These are phyloP conservation scores for Eristalis pertinax DNA, from an alignment of 2,888 invertebrate species.

Conservation along the genomic window DNA sequence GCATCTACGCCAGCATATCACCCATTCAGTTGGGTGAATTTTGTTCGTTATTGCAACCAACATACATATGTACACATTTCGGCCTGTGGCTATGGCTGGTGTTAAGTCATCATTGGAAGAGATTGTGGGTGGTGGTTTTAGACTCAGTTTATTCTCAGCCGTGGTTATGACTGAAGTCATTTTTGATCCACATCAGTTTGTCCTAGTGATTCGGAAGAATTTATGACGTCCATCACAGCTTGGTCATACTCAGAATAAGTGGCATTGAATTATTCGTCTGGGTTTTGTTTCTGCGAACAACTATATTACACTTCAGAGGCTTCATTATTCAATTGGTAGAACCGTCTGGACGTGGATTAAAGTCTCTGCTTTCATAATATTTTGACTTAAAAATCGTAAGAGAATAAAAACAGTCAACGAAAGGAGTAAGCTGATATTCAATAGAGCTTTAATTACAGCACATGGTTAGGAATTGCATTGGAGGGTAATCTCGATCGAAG, in stretches of 20 bases:
- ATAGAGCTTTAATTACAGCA: too few relatives aligned
- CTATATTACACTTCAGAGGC: too few relatives aligned
- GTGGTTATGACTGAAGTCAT: background rate
- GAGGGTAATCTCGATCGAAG: too few relatives aligned
- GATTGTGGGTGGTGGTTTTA: background rate
- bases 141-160: background rate
- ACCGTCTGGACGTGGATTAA: too few relatives aligned
- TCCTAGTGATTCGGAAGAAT: background rate
- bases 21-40: background rate
- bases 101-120: slow-evolving; percentile 3
- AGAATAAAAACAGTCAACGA: too few relatives aligned
- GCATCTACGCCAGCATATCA: background rate
- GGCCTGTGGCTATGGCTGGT: background rate
- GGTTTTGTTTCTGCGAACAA: too few relatives aligned
- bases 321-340: too few relatives aligned
- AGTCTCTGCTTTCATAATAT: too few relatives aligned
- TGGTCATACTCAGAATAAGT: background rate
- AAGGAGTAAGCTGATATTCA: too few relatives aligned
- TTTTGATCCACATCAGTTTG: background rate
- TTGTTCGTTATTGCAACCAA: background rate
- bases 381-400: too few relatives aligned
- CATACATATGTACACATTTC: background rate
- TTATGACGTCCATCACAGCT: background rate
- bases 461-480: too few relatives aligned
- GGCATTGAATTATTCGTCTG: too few relatives aligned